These are phyloP conservation scores for Epinotia ramella DNA, from an alignment of 2,888 invertebrate species.

Conservation along the genomic window DNA sequence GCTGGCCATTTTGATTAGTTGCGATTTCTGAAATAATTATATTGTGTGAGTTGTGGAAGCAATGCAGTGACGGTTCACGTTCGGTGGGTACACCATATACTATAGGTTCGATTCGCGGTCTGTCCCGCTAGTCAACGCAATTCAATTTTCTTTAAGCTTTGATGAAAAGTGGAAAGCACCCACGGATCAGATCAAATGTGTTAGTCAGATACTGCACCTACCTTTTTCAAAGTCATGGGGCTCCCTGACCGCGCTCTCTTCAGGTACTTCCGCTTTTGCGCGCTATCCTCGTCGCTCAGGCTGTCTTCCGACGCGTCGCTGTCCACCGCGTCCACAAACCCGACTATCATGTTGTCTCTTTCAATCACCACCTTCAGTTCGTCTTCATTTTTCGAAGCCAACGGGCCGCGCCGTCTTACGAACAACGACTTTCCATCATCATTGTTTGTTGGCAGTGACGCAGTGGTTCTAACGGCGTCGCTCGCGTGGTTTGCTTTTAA, in stretches of 20 bases:
- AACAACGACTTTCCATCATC: constrained; percentile 57
- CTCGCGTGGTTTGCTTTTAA: constrained; percentile 41
- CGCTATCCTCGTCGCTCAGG: constrained; percentile 66
- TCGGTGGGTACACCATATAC: not conserved
- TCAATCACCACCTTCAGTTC: constrained; percentile 78
- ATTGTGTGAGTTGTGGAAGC: constrained; percentile 31
- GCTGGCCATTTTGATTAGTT: constrained; percentile 72
- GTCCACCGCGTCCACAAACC: constrained; percentile 74
- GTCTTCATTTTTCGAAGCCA: constrained; percentile 65
- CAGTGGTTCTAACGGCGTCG: not conserved
- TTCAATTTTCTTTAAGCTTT: not conserved
- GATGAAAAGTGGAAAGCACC: too few species aligned
- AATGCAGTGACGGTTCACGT: not conserved
- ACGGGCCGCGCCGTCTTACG: constrained; percentile 63
- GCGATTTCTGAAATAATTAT: constrained; percentile 62
- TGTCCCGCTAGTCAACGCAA: not conserved
- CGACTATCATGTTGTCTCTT: constrained; percentile 80
- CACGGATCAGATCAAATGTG: too few species aligned
- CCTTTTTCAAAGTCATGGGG: constrained; percentile 67
- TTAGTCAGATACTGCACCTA: constrained; percentile 48
- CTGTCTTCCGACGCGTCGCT: constrained; percentile 76
- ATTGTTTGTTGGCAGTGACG: constrained; percentile 7
- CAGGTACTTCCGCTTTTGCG: constrained; percentile 59
- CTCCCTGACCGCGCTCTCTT: constrained; percentile 69
- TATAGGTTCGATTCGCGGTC: too few species aligned